Evolutionary conservation across 2,113 vertebrate genomes (phyloP).

Genomic region (Equus przewalskii): DNA sequence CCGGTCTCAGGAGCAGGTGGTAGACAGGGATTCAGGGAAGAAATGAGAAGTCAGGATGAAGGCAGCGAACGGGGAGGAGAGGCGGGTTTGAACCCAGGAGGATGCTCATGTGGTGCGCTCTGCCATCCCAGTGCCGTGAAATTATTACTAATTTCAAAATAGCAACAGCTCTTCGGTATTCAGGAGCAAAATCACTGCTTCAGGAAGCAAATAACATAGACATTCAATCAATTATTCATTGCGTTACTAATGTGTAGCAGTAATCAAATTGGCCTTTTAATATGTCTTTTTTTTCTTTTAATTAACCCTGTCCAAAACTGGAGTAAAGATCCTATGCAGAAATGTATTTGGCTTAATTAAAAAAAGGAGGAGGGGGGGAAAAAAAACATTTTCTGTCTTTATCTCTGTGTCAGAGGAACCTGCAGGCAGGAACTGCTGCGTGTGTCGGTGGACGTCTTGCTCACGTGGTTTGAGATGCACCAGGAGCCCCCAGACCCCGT

Average conservation of each 20-base stretch:
- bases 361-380: background rate
- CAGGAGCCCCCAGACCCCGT: background rate
- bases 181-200: slow-evolving; percentile 73
- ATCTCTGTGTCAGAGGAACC: background rate
- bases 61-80: background rate
- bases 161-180: slow-evolving; percentile 65
- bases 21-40: background rate
- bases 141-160: slow-evolving; percentile 69
- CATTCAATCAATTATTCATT: slow-evolving; percentile 79
- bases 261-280: slow-evolving; percentile 82
- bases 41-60: background rate
- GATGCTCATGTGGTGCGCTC: background rate
- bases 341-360: slow-evolving; percentile 68
- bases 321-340: slow-evolving; percentile 61
- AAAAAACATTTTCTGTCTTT: background rate
- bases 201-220: slow-evolving; percentile 80
- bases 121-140: background rate
- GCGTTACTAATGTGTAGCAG: slow-evolving; percentile 72
- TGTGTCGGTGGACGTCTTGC: background rate
- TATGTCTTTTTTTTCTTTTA: slow-evolving; percentile 82
- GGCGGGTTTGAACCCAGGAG: background rate
- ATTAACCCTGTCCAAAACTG: slow-evolving; percentile 78
- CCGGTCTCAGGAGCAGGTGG: background rate
- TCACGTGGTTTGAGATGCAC: background rate
- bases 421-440: background rate